These are phyloP conservation scores for Australoheros facetus DNA, from an alignment of 2,797 vertebrate species.

Conservation along the genomic window DNA sequence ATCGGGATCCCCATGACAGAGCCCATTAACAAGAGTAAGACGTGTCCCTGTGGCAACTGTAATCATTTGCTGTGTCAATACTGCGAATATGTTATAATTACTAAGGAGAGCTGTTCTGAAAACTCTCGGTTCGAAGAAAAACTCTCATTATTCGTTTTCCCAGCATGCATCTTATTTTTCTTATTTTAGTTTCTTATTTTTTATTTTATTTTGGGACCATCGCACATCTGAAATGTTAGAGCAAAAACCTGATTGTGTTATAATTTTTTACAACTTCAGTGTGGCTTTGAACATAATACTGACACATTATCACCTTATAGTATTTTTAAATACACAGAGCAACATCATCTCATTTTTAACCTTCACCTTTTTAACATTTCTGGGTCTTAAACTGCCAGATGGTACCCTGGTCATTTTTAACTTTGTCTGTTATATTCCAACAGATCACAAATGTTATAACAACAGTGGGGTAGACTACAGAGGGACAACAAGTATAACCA, in stretches of 20 bases:
- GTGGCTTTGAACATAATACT: background rate
- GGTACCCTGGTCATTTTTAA: background rate
- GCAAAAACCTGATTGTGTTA: background rate
- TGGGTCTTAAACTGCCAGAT: background rate
- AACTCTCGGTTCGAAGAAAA: background rate
- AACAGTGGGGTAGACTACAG: conserved; percentile 91
- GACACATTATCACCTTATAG: too few species aligned
- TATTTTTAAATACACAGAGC: too few species aligned
- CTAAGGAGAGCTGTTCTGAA: background rate
- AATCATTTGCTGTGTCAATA: background rate
- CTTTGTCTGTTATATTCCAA: conserved; percentile 1
- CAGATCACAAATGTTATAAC: conserved; percentile 98
- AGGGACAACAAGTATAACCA: conserved; percentile 91
- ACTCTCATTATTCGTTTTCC: background rate
- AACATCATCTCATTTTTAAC: background rate
- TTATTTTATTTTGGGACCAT: background rate
- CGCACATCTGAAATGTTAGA: background rate
- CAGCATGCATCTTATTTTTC: background rate
- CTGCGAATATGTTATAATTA: background rate
- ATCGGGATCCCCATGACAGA: conserved; percentile 97
- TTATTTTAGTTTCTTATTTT: too few species aligned
- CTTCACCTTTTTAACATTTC: too few species aligned
- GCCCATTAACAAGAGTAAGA: conserved; percentile 96
- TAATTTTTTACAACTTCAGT: background rate
- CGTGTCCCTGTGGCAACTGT: background rate